A percentile compares a stretch with the other conserved stretches of the same genome.
Conservation (phyloP, 2,888 invertebrate genomes). For the Archips crataeganus region DNA sequence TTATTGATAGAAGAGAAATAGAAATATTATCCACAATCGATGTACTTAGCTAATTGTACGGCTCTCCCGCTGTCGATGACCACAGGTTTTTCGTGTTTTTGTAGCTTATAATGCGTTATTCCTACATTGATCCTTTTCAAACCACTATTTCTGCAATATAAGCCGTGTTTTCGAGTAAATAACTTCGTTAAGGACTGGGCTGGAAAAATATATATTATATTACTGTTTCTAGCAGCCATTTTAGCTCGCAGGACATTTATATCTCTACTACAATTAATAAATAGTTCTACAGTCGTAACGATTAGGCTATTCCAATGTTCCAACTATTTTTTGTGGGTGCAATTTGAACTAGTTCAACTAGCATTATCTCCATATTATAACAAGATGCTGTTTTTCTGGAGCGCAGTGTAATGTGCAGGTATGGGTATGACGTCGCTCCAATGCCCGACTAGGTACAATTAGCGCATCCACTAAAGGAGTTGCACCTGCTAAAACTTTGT, state of each 20-base stretch:
- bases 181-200: too few species aligned
- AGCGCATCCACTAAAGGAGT: constrained; percentile 68
- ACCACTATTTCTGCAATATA: too few species aligned
- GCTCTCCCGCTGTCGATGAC: too few species aligned
- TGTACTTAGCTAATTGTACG: too few species aligned
- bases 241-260: too few species aligned
- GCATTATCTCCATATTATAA: constrained; percentile 69
- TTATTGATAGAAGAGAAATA: background rate
- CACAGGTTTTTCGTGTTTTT: too few species aligned
- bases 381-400: constrained; percentile 58
- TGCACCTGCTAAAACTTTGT: constrained; percentile 78
- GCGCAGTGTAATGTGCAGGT: constrained; percentile 66
- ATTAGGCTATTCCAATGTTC: constrained; percentile 38
- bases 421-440: constrained; percentile 64
- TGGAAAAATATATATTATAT: too few species aligned
- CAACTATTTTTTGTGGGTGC: constrained; percentile 23
- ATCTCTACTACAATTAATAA: background rate
- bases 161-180: too few species aligned
- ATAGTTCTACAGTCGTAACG: background rate
- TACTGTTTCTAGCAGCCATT: too few species aligned
- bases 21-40: too few species aligned
- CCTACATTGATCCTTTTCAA: too few species aligned
- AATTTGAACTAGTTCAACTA: constrained; percentile 51
- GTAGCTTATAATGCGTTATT: too few species aligned
- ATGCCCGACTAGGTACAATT: constrained; percentile 61